Evolutionary conservation across 2,797 vertebrate species (phyloP).

Genomic region (Protonibea diacanthus): DNA sequence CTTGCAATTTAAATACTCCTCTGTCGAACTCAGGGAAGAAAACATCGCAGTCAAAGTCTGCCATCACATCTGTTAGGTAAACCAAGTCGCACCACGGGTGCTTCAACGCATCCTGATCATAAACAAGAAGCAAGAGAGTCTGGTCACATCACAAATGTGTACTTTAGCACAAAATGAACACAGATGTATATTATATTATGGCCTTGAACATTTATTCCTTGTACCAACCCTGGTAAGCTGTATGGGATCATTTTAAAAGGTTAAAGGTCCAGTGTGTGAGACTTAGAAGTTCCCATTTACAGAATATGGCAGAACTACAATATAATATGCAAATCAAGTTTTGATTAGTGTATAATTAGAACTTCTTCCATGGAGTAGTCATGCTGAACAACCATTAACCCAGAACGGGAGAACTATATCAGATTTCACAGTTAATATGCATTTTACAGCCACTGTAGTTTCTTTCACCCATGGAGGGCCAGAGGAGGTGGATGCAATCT

Average conservation of each 20-base stretch:
- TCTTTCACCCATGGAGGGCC: no score
- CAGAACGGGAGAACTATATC: no score
- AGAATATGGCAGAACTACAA: no score
- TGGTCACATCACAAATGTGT: background rate
- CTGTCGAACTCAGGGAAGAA: conserved; percentile 88
- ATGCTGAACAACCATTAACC: no score
- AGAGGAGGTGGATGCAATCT: no score
- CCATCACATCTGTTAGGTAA: conserved; percentile 87
- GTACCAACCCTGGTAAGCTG: background rate
- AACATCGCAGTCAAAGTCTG: conserved; percentile 85
- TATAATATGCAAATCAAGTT: no score
- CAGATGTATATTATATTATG: background rate
- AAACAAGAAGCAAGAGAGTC: background rate
- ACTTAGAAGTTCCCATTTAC: no score
- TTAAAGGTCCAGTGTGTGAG: background rate
- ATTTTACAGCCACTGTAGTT: no score
- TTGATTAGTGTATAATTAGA: no score
- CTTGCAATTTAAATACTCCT: conserved; percentile 78
- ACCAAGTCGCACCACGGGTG: conserved; percentile 88
- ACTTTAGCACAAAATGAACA: background rate
- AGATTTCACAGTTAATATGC: no score
- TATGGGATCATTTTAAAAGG: background rate
- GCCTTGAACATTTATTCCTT: background rate
- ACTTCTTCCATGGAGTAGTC: no score
- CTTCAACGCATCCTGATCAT: conserved; percentile 79